Evolutionary conservation across 1,140 invertebrate species (phyloP).

Genomic region (Triops longicaudatus): DNA sequence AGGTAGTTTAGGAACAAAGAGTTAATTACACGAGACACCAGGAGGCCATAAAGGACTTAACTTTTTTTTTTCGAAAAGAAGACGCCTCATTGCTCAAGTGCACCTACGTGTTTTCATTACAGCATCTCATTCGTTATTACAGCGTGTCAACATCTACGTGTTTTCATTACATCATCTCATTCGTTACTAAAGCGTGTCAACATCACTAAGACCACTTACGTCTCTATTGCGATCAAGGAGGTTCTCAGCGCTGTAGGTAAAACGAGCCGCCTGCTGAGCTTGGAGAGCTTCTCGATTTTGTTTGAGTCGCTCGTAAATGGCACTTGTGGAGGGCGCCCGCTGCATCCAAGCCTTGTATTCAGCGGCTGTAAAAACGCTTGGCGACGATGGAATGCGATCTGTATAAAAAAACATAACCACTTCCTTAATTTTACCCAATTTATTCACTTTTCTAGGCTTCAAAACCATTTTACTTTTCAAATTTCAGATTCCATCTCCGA

Average conservation of each 20-base stretch:
- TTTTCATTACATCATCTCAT: slow-evolving; percentile 20
- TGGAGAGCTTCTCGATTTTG: slow-evolving; percentile 50
- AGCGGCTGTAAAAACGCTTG: slow-evolving; percentile 76
- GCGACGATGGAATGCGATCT: slow-evolving; percentile 38
- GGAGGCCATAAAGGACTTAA: too few relatives aligned
- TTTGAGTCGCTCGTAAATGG: slow-evolving; percentile 80
- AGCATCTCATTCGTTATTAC: background rate
- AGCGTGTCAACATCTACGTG: background rate
- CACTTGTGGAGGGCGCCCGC: slow-evolving; percentile 80
- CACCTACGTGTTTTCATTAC: slow-evolving; percentile 23
- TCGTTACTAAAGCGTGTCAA: background rate
- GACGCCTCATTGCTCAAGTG: background rate
- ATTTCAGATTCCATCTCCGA: too few relatives aligned
- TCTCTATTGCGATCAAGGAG: slow-evolving; percentile 50
- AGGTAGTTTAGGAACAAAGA: too few relatives aligned
- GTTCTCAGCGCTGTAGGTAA: slow-evolving; percentile 82
- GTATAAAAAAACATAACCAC: background rate
- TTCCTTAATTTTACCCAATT: too few relatives aligned
- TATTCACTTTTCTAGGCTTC: too few relatives aligned
- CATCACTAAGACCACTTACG: slow-evolving; percentile 35
- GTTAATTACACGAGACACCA: too few relatives aligned
- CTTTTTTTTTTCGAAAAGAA: too few relatives aligned
- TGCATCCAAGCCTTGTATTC: slow-evolving; percentile 83
- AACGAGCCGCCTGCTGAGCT: slow-evolving; percentile 58
- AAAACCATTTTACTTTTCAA: too few relatives aligned